Evolutionary conservation across 2,888 invertebrate species (phyloP).

Genomic region (Xylota segnis): DNA sequence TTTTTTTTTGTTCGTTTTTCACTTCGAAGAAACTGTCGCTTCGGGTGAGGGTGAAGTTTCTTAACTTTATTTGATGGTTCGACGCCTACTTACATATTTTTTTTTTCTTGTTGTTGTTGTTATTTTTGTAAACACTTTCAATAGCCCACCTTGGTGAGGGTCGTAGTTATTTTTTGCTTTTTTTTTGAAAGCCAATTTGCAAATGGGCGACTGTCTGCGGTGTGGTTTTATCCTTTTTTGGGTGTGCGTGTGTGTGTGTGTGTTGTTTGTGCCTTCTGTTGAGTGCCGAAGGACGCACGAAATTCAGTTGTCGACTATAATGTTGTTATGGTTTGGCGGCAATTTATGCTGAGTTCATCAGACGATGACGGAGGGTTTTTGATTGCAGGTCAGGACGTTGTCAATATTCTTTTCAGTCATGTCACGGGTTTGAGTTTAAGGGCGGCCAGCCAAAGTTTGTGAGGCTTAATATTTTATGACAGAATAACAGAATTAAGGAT

Average conservation of each 20-base stretch:
- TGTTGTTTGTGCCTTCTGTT: neutral
- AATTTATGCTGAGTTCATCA: conserved; percentile 38
- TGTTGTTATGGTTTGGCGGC: conserved; percentile 37
- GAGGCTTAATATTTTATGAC: conserved; percentile 11
- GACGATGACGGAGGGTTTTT: conserved; percentile 51
- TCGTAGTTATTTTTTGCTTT: neutral
- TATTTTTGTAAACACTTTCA: conserved; percentile 26
- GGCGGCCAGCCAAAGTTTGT: neutral
- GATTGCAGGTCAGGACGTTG: conserved; percentile 42
- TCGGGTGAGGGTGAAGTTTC: conserved; percentile 17
- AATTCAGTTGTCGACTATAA: conserved; percentile 23
- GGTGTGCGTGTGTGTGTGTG: no score
- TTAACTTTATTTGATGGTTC: conserved; percentile 48
- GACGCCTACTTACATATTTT: conserved; percentile 24
- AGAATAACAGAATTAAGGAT: conserved; percentile 1
- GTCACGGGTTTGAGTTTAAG: neutral
- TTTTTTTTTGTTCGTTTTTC: conserved; percentile 36
- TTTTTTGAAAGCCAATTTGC: conserved; percentile 38
- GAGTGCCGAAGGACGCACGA: conserved; percentile 19
- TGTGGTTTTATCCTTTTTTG: conserved; percentile 42
- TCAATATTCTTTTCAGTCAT: conserved; percentile 38
- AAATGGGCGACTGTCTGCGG: conserved; percentile 54
- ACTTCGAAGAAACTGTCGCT: conserved; percentile 22
- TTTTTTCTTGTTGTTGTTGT: conserved; percentile 3
- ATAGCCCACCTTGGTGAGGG: conserved; percentile 18